These are phyloP conservation scores for Eurosta solidaginis DNA, from an alignment of 1,140 invertebrate species.

Conservation along the genomic window DNA sequence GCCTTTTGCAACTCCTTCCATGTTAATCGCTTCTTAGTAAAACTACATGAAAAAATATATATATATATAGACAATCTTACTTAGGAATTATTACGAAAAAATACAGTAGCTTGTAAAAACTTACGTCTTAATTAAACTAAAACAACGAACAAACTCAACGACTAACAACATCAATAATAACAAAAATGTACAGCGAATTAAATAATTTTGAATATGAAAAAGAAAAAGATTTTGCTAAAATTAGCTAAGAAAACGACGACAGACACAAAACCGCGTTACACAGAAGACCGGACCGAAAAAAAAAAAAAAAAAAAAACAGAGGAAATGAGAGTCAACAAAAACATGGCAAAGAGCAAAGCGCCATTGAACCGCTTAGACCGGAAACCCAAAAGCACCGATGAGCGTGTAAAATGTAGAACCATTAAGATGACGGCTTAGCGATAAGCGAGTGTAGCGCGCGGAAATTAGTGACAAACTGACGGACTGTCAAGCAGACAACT, in stretches of 20 bases:
- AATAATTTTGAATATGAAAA: neutral
- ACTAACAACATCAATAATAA: conserved; percentile 27
- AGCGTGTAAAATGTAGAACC: conserved; percentile 23
- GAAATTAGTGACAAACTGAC: neutral
- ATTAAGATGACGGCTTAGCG: conserved; percentile 3
- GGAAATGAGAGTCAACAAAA: neutral
- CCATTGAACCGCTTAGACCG: neutral
- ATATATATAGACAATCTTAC: too few species aligned
- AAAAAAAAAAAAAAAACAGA: neutral
- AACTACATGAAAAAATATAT: too few species aligned
- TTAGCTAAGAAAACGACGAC: too few species aligned
- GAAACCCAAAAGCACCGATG: neutral
- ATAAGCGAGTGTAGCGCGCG: neutral
- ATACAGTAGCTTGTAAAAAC: conserved; percentile 13
- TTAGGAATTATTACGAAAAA: too few species aligned
- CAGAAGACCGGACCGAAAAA: too few species aligned
- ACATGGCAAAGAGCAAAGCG: conserved; percentile 9
- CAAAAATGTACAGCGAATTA: neutral
- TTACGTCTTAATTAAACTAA: conserved; percentile 17
- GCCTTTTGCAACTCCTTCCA: too few species aligned
- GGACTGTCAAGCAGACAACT: neutral
- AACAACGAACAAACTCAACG: conserved; percentile 3
- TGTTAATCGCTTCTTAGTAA: too few species aligned
- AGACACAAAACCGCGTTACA: too few species aligned
- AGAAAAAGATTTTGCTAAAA: too few species aligned